Percentiles rank a stretch among this genome's conserved stretches.
phyloP scores from a whole-genome alignment of 2,113 vertebrate species.

The Tiliqua scincoides region DNA sequence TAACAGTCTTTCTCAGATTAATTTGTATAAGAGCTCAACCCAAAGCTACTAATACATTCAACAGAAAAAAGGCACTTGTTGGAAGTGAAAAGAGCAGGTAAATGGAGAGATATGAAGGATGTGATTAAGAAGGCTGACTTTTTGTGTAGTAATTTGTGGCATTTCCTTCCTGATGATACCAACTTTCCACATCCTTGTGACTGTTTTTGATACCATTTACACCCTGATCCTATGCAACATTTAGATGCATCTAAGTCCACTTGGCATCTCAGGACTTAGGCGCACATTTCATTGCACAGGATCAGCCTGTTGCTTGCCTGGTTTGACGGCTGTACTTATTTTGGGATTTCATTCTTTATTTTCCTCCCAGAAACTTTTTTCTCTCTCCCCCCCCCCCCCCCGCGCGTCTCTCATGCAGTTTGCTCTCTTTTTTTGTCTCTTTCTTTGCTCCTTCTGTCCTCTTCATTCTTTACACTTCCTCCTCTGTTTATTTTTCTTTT shows the following conservation, averaged over 20 bases:
- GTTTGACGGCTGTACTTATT: conserved; percentile 36
- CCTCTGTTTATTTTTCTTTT: conserved; percentile 41
- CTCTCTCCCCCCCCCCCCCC: background rate
- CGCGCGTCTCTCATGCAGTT: conserved; percentile 18
- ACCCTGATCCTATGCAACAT: no score
- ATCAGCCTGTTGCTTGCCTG: background rate
- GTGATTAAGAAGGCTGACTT: background rate
- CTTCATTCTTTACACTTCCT: conserved; percentile 38
- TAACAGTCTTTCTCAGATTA: background rate
- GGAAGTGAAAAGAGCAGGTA: background rate
- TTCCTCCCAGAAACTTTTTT: conserved; percentile 2
- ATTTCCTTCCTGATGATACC: background rate
- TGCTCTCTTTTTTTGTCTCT: conserved; percentile 28
- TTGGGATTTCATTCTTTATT: background rate
- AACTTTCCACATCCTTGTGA: background rate
- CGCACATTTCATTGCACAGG: background rate
- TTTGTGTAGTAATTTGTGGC: background rate
- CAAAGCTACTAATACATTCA: background rate
- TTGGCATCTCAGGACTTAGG: background rate
- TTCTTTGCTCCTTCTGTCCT: conserved; percentile 9
- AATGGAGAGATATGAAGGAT: background rate
- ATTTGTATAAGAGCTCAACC: background rate
- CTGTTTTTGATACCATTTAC: background rate
- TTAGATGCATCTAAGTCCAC: background rate
- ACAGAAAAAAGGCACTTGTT: background rate